These are phyloP conservation scores for Bombylius major DNA, from an alignment of 2,888 invertebrate species.

Conservation along the genomic window DNA sequence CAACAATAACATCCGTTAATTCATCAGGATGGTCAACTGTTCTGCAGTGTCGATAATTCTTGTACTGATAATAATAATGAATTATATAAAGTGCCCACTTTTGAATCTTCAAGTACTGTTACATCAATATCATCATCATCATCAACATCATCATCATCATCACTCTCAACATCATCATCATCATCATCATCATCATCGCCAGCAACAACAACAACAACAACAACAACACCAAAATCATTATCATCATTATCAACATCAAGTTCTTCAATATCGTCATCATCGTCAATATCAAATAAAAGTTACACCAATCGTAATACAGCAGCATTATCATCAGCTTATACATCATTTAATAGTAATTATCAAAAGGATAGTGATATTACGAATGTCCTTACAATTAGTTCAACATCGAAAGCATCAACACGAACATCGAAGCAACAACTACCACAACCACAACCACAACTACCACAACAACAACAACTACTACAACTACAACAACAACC, in stretches of 20 bases:
- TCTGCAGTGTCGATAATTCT: conserved; percentile 19
- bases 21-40: conserved; percentile 19
- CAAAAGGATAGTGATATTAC: conserved; percentile 5
- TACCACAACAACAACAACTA: background rate
- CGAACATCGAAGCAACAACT: conserved; percentile 12
- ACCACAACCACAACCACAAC: background rate
- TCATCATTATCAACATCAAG: background rate
- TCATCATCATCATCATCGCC: background rate
- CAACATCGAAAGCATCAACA: conserved; percentile 15
- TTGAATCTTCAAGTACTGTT: background rate
- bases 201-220: background rate
- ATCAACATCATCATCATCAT: background rate
- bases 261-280: background rate
- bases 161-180: too few relatives aligned
- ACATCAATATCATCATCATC: conserved; percentile 1
- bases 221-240: background rate
- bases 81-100: conserved; percentile 15
- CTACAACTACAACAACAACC: background rate
- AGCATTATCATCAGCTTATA: background rate
- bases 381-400: conserved; percentile 6
- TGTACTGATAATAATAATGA: conserved; percentile 16
- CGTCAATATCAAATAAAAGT: background rate
- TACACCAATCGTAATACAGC: background rate
- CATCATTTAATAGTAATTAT: background rate
- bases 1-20: too few relatives aligned